These are phyloP conservation scores for Phalacrocorax aristotelis DNA, from an alignment of 2,113 vertebrate genomes.

Conservation along the genomic window DNA sequence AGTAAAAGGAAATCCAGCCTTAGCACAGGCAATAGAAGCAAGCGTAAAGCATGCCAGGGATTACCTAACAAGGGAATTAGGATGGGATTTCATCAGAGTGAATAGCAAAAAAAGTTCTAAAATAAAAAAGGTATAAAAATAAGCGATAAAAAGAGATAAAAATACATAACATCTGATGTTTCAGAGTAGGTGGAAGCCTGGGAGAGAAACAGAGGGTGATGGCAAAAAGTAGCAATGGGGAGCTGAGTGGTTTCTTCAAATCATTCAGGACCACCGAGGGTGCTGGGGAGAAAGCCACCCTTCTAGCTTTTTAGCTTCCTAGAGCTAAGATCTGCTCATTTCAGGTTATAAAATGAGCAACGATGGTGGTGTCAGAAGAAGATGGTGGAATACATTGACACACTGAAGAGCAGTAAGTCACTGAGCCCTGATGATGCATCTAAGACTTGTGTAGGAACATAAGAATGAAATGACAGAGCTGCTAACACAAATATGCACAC, in stretches of 20 bases:
- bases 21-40: neutral
- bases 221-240: neutral
- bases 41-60: conserved; percentile 8
- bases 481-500: neutral
- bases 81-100: neutral
- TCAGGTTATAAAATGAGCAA: neutral
- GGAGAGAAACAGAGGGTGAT: neutral
- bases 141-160: neutral
- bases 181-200: neutral
- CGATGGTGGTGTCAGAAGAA: neutral
- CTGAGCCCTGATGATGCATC: neutral
- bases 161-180: neutral
- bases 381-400: neutral
- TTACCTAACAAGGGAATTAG: conserved; percentile 51
- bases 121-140: conserved; percentile 10
- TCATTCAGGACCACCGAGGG: neutral
- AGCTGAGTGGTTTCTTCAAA: neutral
- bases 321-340: neutral
- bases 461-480: conserved; percentile 2
- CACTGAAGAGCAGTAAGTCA: neutral
- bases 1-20: conserved; percentile 46
- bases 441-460: conserved; percentile 20
- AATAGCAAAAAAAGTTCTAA: conserved; percentile 7
- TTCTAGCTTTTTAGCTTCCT: neutral
- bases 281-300: neutral